phyloP scores from a whole-genome alignment of 2,797 vertebrate genomes.

The Liasis olivaceus region DNA sequence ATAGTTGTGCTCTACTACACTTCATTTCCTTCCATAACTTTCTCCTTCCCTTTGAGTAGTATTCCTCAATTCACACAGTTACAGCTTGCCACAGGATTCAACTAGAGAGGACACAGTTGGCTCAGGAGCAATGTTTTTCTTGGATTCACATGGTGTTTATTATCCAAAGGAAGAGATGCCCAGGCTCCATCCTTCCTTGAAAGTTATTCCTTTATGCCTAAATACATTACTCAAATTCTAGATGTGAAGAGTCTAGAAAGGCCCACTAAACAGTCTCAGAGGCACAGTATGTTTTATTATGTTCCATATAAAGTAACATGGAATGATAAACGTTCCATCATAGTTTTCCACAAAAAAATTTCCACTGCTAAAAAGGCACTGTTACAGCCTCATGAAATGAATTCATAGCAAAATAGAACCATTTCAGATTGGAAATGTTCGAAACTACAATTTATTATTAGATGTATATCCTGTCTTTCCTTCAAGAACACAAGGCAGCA shows the following conservation, averaged over 20 bases:
- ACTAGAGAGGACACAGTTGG: constrained; percentile 10
- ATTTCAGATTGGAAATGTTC: neutral
- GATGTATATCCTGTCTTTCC: neutral
- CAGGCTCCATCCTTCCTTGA: neutral
- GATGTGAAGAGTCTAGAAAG: neutral
- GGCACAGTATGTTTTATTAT: neutral
- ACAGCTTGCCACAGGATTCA: constrained; percentile 41
- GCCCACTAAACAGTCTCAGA: neutral
- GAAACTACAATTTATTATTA: neutral
- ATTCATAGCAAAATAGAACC: neutral
- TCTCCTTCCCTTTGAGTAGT: constrained; percentile 55
- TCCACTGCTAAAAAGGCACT: neutral
- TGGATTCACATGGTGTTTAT: constrained; percentile 35
- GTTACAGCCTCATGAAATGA: neutral
- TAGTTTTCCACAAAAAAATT: neutral
- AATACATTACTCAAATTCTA: neutral
- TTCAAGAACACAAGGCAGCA: neutral
- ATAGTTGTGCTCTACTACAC: constrained; percentile 53
- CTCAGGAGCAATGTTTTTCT: constrained; percentile 20
- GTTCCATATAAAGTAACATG: neutral
- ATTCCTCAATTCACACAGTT: constrained; percentile 50
- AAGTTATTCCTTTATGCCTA: neutral
- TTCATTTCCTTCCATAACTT: constrained; percentile 57
- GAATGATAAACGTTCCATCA: neutral
- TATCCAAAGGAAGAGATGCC: neutral